Conservation (phyloP, 2,888 invertebrate genomes). For the Drosophila anceps region DNA sequence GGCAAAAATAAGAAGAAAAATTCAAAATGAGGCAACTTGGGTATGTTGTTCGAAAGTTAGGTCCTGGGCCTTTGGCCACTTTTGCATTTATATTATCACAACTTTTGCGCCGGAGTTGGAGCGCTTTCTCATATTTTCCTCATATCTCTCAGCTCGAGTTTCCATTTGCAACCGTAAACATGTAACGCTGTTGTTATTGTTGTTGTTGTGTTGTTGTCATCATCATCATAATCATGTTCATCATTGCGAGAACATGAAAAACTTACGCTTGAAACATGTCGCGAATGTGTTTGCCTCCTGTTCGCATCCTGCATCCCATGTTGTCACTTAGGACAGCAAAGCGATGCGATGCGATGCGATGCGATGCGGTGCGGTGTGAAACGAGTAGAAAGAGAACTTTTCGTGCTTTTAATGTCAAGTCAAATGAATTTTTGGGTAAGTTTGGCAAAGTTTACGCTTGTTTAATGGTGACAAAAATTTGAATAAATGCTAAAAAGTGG, state of each 20-base stretch:
- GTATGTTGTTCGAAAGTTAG: constrained; percentile 62
- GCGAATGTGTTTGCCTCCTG: constrained; percentile 17
- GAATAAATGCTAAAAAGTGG: constrained; percentile 61
- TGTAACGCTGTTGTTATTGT: constrained; percentile 24
- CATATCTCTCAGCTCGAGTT: constrained; percentile 30
- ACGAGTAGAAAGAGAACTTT: constrained; percentile 50
- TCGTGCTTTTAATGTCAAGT: constrained; percentile 72
- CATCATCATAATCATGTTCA: constrained; percentile 30
- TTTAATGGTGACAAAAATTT: constrained; percentile 76
- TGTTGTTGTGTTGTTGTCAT: constrained; percentile 8
- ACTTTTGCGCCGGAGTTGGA: constrained; percentile 61
- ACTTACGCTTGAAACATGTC: constrained; percentile 47
- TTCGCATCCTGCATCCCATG: constrained; percentile 22
- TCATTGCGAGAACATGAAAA: constrained; percentile 34
- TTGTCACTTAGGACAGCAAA: constrained; percentile 38
- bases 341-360: neutral
- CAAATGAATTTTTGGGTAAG: constrained; percentile 76
- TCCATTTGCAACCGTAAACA: constrained; percentile 41
- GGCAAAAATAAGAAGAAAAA: constrained; percentile 16
- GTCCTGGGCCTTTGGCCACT: constrained; percentile 60
- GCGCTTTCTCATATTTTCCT: constrained; percentile 67
- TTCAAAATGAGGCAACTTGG: constrained; percentile 50
- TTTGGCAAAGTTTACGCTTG: constrained; percentile 53
- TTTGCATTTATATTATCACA: constrained; percentile 75
- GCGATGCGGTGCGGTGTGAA: constrained; percentile 9